Evolutionary conservation across 2,113 vertebrate species (phyloP).

Genomic region (Sinocyclocheilus grahami): DNA sequence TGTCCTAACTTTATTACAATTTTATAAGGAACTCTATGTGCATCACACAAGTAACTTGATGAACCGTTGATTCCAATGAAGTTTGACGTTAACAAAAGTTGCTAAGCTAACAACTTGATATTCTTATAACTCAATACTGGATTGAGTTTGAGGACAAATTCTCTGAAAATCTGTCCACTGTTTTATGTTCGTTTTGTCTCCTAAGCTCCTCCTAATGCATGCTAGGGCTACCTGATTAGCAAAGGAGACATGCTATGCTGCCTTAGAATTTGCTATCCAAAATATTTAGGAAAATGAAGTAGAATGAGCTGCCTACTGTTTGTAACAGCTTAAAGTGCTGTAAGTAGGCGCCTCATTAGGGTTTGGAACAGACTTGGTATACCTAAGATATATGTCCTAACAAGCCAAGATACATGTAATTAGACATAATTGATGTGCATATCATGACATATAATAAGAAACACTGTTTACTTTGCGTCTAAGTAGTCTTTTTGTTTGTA

Average conservation of each 20-base stretch:
- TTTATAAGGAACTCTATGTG: neutral
- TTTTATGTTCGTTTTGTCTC: neutral
- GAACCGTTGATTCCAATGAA: neutral
- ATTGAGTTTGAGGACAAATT: too few relatives aligned
- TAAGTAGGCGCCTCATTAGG: neutral
- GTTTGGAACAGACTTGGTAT: neutral
- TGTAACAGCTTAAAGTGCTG: neutral
- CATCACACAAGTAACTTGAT: neutral
- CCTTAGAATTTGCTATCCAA: neutral
- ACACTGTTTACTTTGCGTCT: conserved; percentile 3
- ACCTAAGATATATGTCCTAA: neutral
- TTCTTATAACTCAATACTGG: neutral
- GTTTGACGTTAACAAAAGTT: neutral
- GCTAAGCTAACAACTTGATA: neutral
- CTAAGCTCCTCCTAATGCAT: neutral
- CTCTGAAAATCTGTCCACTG: too few relatives aligned
- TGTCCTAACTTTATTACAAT: neutral
- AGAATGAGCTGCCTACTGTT: neutral
- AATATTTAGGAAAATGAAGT: neutral
- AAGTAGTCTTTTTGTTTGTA: conserved; percentile 37
- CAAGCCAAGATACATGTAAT: neutral
- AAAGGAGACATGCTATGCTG: neutral
- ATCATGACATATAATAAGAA: conserved; percentile 11
- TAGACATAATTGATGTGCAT: neutral
- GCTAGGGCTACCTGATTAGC: neutral